Conservation (phyloP, 2,797 vertebrate species). For the Sciurus vulgaris region DNA sequence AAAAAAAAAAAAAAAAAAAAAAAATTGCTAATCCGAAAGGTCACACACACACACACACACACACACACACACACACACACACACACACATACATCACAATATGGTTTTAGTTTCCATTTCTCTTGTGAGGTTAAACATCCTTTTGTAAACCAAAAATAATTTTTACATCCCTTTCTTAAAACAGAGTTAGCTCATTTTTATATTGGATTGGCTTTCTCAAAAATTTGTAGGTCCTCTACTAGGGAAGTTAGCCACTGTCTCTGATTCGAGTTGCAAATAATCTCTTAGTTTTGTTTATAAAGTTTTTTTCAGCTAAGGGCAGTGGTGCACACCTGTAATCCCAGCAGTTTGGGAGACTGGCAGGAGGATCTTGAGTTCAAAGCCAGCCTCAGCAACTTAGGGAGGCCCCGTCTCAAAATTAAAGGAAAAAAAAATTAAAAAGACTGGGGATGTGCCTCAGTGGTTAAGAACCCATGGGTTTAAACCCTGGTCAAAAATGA, state of each 20-base stretch:
- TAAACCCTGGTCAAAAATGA: too few relatives aligned
- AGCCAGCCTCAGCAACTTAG: too few relatives aligned
- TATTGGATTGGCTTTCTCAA: slow-evolving; percentile 34
- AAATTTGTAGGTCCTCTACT: slow-evolving; percentile 2
- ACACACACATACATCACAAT: background rate
- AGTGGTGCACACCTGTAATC: too few relatives aligned
- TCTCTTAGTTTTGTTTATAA: slow-evolving; percentile 21
- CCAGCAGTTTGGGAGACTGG: too few relatives aligned
- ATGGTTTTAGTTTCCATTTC: slow-evolving; percentile 55
- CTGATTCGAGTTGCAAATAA: slow-evolving; percentile 16
- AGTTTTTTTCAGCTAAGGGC: background rate
- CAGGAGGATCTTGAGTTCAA: too few relatives aligned
- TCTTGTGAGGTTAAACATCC: slow-evolving; percentile 1
- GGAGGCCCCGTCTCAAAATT: too few relatives aligned
- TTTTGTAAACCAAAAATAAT: slow-evolving; percentile 38
- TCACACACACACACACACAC: background rate
- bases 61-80: background rate
- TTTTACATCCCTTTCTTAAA: slow-evolving; percentile 41
- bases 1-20: too few relatives aligned
- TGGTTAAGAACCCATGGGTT: too few relatives aligned
- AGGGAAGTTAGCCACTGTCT: slow-evolving; percentile 28
- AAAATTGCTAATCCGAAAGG: background rate
- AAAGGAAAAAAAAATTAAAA: too few relatives aligned
- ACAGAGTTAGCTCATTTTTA: slow-evolving; percentile 52
- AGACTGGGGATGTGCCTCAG: background rate